These are phyloP conservation scores for Olivierus martensii DNA, from an alignment of 1,140 invertebrate species.

Conservation along the genomic window DNA sequence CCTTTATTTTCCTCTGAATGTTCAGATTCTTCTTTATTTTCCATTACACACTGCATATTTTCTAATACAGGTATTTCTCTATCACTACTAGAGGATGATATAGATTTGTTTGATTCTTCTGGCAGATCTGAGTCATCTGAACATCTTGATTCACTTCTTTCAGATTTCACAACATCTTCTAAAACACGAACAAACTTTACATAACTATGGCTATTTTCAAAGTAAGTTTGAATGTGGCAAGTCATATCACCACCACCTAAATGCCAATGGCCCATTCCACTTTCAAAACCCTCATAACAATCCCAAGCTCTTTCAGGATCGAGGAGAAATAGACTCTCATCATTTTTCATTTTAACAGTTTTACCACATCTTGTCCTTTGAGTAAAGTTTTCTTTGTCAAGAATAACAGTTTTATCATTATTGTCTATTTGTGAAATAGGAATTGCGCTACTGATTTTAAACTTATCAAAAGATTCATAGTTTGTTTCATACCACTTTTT, in stretches of 20 bases:
- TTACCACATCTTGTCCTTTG: constrained; percentile 19
- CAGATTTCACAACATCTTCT: constrained; percentile 3
- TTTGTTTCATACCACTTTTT: constrained; percentile 17
- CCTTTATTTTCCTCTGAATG: not conserved
- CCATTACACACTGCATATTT: too few relatives aligned
- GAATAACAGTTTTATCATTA: constrained; percentile 3
- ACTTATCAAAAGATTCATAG: not conserved
- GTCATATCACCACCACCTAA: constrained; percentile 40
- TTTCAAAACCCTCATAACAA: constrained; percentile 26
- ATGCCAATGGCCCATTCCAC: constrained; percentile 31
- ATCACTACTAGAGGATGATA: not conserved
- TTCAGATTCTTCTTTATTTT: too few relatives aligned
- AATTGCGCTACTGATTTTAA: not conserved
- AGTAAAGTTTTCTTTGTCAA: constrained; percentile 21
- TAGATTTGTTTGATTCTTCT: too few relatives aligned
- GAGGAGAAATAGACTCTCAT: constrained; percentile 16
- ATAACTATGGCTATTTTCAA: constrained; percentile 65
- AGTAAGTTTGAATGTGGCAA: constrained; percentile 66
- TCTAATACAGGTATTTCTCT: not conserved
- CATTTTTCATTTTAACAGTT: constrained; percentile 15
- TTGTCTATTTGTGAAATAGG: not conserved
- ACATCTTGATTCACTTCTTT: too few relatives aligned
- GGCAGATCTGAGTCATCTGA: too few relatives aligned
- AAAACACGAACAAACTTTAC: constrained; percentile 63
- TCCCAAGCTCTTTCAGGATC: constrained; percentile 22